Evolutionary conservation across 2,113 vertebrate species (phyloP).

Genomic region (Etia nguti): DNA sequence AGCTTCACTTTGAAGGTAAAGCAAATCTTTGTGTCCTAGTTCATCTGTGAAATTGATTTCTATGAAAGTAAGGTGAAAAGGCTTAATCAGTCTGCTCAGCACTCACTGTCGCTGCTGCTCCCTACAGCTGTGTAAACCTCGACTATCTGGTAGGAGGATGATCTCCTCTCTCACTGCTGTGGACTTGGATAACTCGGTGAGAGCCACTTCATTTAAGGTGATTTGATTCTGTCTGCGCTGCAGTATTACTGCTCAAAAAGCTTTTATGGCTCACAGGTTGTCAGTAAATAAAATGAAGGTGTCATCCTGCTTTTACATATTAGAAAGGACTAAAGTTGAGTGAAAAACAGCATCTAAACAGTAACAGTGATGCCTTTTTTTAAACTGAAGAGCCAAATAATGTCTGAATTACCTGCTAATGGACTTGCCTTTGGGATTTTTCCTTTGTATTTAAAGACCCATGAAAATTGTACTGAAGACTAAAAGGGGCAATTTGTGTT

Average conservation of each 20-base stretch:
- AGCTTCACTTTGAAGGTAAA: not conserved
- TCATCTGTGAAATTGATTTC: not conserved
- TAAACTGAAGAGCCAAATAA: not conserved
- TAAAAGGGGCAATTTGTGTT: not conserved
- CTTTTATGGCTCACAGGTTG: not conserved
- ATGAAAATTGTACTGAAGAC: not conserved
- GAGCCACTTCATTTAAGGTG: not conserved
- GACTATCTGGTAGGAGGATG: not conserved
- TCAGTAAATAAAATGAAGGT: not conserved
- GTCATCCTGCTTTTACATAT: not conserved
- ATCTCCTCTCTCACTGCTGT: not conserved
- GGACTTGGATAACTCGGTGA: not conserved
- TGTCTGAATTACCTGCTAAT: accelerated
- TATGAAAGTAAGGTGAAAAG: not conserved
- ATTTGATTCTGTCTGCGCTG: not conserved
- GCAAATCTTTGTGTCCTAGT: not conserved
- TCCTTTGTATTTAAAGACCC: accelerated
- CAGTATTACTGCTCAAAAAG: not conserved
- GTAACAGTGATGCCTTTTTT: not conserved
- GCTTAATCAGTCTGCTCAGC: not conserved
- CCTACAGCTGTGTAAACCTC: not conserved
- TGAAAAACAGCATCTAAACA: accelerated
- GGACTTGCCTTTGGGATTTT: not conserved
- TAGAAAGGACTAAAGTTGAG: not conserved
- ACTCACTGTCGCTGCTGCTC: not conserved